Conservation (phyloP, 2,797 vertebrate genomes). For the Ciconia nigra region DNA sequence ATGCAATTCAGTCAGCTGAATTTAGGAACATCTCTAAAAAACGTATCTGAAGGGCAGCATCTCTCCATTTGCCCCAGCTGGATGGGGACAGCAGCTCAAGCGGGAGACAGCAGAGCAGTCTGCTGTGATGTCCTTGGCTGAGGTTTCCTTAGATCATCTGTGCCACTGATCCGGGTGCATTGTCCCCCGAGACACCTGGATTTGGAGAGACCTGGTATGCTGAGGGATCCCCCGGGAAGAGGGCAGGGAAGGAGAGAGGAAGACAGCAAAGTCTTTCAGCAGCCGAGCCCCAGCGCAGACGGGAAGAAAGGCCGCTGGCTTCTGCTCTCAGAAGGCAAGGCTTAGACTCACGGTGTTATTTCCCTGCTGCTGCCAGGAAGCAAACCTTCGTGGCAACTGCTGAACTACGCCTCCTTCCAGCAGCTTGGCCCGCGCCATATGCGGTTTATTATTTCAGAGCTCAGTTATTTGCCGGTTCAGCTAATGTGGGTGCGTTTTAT, state of each 20-base stretch:
- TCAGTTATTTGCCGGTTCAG: conserved; percentile 17
- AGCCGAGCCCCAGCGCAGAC: background rate
- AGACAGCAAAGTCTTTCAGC: background rate
- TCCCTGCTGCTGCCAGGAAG: background rate
- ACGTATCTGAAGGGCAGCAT: background rate
- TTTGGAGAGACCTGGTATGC: background rate
- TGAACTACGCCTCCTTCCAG: background rate
- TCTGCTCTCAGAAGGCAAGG: background rate
- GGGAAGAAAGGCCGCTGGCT: background rate
- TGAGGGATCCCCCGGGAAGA: background rate
- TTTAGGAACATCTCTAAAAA: background rate
- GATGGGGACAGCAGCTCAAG: background rate
- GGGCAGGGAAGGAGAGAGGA: background rate
- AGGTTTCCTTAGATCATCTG: background rate
- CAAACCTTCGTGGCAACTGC: background rate
- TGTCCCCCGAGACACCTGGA: background rate
- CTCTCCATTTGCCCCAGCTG: background rate
- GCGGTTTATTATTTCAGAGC: background rate
- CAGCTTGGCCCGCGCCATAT: accelerated
- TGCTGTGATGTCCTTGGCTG: background rate
- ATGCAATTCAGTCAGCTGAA: background rate
- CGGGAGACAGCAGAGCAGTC: accelerated
- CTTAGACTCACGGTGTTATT: background rate
- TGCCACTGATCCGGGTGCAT: accelerated
- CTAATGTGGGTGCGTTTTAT: background rate